These are phyloP conservation scores for Oceanites oceanicus DNA, from an alignment of 2,113 vertebrate genomes.

Conservation along the genomic window DNA sequence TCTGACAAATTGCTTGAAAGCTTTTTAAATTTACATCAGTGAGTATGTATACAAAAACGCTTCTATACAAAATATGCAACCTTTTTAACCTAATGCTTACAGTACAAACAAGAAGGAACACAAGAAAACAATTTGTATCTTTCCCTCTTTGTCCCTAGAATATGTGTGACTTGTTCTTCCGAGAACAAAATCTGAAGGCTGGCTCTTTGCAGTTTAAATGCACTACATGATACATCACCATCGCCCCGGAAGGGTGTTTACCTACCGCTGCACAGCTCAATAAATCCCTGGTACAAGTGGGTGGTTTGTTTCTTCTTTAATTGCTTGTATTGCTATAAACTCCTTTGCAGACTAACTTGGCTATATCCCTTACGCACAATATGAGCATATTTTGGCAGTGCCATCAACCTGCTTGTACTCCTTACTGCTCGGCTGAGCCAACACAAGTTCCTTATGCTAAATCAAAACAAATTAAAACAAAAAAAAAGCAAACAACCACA, in stretches of 20 bases:
- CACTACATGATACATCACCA: neutral
- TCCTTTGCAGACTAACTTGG: neutral
- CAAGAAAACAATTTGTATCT: neutral
- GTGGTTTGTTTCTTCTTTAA: neutral
- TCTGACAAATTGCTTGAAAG: neutral
- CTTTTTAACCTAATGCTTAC: neutral
- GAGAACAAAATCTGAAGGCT: neutral
- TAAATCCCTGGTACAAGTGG: neutral
- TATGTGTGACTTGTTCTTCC: neutral
- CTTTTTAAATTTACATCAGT: neutral
- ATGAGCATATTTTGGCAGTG: neutral
- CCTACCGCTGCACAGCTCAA: neutral
- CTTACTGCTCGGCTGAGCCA: neutral
- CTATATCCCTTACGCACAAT: neutral
- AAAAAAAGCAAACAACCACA: neutral
- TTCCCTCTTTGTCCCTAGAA: neutral
- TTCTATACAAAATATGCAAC: neutral
- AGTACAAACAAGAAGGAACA: neutral
- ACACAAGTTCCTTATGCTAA: neutral
- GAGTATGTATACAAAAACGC: neutral
- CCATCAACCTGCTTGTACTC: neutral
- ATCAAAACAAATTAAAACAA: neutral
- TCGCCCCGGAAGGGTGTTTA: neutral
- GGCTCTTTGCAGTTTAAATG: neutral
- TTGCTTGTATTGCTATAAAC: neutral